These are phyloP conservation scores for Acanthosepion pharaonis DNA, from an alignment of 2,888 invertebrate genomes.

Conservation along the genomic window DNA sequence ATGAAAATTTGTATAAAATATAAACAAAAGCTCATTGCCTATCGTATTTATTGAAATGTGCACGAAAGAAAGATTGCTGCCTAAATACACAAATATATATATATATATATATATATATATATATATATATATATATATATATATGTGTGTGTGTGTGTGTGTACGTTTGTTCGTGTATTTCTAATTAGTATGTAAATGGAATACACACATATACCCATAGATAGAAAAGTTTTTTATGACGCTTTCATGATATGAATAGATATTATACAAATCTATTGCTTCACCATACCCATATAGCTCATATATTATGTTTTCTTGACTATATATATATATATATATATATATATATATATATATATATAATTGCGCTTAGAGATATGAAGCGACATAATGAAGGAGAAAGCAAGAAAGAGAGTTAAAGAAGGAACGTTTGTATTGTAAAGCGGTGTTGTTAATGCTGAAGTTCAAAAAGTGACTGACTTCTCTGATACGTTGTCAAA, in stretches of 20 bases:
- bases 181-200: too few relatives aligned
- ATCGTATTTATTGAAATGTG: too few relatives aligned
- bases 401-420: not conserved
- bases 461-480: not conserved
- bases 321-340: not conserved
- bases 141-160: not conserved
- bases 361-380: not conserved
- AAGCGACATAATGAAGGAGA: not conserved
- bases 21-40: too few relatives aligned
- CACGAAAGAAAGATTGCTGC: too few relatives aligned
- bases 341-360: not conserved
- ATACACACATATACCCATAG: too few relatives aligned
- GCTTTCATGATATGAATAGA: too few relatives aligned
- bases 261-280: too few relatives aligned
- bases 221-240: too few relatives aligned
- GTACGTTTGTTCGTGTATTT: too few relatives aligned
- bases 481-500: not conserved
- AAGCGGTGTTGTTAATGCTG: not conserved
- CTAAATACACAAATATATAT: not conserved
- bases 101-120: not conserved
- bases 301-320: not conserved
- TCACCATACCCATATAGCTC: too few relatives aligned
- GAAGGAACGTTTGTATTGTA: not conserved
- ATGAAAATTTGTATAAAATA: too few relatives aligned
- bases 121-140: constrained; percentile 37